Percentiles rank a stretch among this genome's conserved stretches.
These are phyloP conservation scores for Cyclophora albipunctata DNA, from an alignment of 2,888 invertebrate species.

Conservation along the genomic window DNA sequence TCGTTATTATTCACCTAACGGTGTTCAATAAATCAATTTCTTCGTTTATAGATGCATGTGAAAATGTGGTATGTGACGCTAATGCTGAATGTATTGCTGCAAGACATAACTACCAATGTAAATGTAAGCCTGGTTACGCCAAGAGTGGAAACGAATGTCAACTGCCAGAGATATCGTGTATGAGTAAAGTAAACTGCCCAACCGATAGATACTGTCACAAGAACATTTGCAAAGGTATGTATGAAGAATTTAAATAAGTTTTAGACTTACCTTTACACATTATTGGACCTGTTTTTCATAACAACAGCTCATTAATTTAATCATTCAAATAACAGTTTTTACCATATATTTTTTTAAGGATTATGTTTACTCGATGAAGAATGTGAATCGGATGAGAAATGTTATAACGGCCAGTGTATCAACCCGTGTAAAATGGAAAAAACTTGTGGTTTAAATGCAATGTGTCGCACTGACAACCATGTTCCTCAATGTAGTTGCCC, in stretches of 20 bases:
- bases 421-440: slow-evolving; percentile 85
- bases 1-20: too few species aligned
- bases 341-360: slow-evolving; percentile 52
- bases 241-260: background rate
- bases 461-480: slow-evolving; percentile 83
- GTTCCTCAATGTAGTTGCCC: slow-evolving; percentile 88
- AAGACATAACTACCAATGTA: slow-evolving; percentile 85
- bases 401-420: slow-evolving; percentile 86
- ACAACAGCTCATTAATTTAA: too few species aligned
- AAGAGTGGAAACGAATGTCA: slow-evolving; percentile 84
- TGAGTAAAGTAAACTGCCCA: slow-evolving; percentile 82
- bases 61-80: slow-evolving; percentile 83
- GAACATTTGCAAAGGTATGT: slow-evolving; percentile 84
- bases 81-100: slow-evolving; percentile 88
- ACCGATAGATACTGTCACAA: slow-evolving; percentile 88
- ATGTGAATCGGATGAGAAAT: slow-evolving; percentile 86
- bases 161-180: slow-evolving; percentile 83
- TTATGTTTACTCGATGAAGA: slow-evolving; percentile 87
- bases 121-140: slow-evolving; percentile 85
- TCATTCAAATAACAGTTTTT: too few species aligned
- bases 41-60: slow-evolving; percentile 80
- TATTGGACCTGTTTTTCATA: too few species aligned
- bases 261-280: too few species aligned
- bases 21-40: background rate
- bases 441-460: slow-evolving; percentile 89